Base-by-base conservation (phyloP, 2,113 vertebrate genomes). In the Nothoprocta perdicaria region DNA sequence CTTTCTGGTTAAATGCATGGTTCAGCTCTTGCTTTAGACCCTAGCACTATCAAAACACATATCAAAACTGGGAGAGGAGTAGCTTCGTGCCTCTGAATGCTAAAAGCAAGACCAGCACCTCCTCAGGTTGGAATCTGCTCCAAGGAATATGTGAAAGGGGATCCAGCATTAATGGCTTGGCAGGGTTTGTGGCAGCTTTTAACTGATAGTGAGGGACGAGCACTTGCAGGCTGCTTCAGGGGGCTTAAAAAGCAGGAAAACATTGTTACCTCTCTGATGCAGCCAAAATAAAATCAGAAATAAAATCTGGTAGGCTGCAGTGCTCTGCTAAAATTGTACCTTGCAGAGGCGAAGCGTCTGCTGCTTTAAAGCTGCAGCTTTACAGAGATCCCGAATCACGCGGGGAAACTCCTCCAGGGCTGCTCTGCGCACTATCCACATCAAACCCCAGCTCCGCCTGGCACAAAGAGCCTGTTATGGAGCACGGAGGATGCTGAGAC, bases 271-370 rank as follows among this genome's bases (percentile, higher is more conserved):
- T 71, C 35, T 26, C 24, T 23, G 48, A 35, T 24, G 45, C 23
- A 71, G n/a, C n/a, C 12, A 15, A 38, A 40, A 72, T 21, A 72
- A 52, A 53, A 72, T 12, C 3, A 31, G 19, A 43, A 69, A 50
- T 48, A 24, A 41, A 26, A 18, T 26, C 17, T 19, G 26, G 33
- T 18, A 53, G 26, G 12, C 27, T 38, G 68, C 55, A 50, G 13
- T 8, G 10, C 11, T 53, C 31, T 46, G 46, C 21, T 24, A 26
- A 55, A 66, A 29, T 6, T 22, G n/a, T 41, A 55, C 10, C 52
- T 15, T 15, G 4, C 19, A 7, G 46, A 55, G 71, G 23, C 0
- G 0, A 62, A n/a, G 40, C 0, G 21, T 19, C 38, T n/a, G 1
- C 1, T 18, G 65, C 52, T 77, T 57, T 33, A 33, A 62, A 1